Base-by-base conservation (phyloP, 2,113 vertebrate species). In the Hippoglossus stenolepis region DNA sequence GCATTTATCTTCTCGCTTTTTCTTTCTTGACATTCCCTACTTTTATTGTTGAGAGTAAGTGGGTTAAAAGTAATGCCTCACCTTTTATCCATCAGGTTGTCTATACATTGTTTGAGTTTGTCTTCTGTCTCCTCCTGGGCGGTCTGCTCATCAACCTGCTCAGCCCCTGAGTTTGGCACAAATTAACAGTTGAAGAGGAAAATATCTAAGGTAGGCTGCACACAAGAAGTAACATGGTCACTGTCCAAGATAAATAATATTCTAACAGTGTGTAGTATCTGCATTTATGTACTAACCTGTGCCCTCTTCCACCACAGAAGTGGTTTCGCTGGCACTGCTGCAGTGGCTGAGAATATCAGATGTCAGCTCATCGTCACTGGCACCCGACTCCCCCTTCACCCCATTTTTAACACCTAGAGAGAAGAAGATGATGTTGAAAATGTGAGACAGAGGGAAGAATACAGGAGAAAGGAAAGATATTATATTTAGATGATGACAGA, bases 61-160 rank as follows among this genome's bases (percentile, higher is more conserved):
- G 31, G 4, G 0, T 6, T 31, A 4, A 35, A 15, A 10, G 2
- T 13, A 58, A 28, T 20, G 2, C 13, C 35, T 72, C 38, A 99
- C 98, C 97, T 98, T 90, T 96, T 98, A 64, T 97, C 97, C 87
- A 94, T 96, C 59, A 98, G 92, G 85, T 88, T 95, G 85, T 98
- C 98, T 62, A 98, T 96, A 77, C 94, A 95, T 62, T 97, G 97
- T 80, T 95, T 99, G 79, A 99, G 92, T 83, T 97, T 97, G 89
- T 98, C 97, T 82, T 98, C 96, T 0, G 91, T 94, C 85, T 96
- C 95, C 68, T 97, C 97, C 91, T 96, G 96, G 31, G 95, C 96
- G 6, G 95, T 93, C 83, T 94, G 96, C 71, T 97, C 96, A 54
- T 95, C 95, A 45, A 93, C 92, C 0, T 90, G 92, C 61, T 98